These are phyloP conservation scores for Lathronympha strigana DNA, from an alignment of 2,888 invertebrate genomes.

Conservation along the genomic window DNA sequence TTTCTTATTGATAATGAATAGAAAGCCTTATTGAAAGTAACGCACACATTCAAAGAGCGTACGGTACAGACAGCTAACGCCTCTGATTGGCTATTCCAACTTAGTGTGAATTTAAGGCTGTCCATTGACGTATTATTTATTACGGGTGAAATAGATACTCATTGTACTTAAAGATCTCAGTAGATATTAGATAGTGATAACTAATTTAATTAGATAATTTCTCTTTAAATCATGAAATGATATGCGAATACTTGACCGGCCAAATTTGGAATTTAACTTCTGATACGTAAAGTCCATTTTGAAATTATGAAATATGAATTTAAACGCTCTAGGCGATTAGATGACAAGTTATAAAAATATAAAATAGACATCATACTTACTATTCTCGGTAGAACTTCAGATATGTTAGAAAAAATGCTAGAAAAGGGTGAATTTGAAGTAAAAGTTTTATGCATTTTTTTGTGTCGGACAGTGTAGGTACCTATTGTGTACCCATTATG, in stretches of 20 bases:
- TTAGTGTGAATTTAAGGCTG: constrained; percentile 16
- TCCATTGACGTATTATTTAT: constrained; percentile 15
- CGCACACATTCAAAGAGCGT: constrained; percentile 1
- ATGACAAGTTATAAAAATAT: constrained; percentile 10
- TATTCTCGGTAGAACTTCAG: constrained; percentile 29
- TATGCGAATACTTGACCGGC: constrained; percentile 37
- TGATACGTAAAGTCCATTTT: constrained; percentile 45
- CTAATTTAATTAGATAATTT: constrained; percentile 37
- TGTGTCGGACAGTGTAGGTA: neutral
- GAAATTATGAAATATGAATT: constrained; percentile 42
- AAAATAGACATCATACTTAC: constrained; percentile 10
- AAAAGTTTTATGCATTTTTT: neutral
- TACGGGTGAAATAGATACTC: constrained; percentile 15
- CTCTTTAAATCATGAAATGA: constrained; percentile 40
- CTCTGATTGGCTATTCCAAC: constrained; percentile 4
- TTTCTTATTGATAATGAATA: constrained; percentile 23
- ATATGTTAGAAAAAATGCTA: constrained; percentile 18
- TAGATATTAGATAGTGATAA: constrained; percentile 40
- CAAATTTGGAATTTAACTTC: constrained; percentile 35
- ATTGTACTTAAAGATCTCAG: constrained; percentile 31
- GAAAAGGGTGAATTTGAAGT: neutral
- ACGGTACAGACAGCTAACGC: neutral
- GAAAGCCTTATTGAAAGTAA: constrained; percentile 28
- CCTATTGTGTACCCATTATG: too few relatives aligned
- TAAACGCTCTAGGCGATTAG: constrained; percentile 36